phyloP scores from a whole-genome alignment of 2,113 vertebrate species.

The Charina bottae region DNA sequence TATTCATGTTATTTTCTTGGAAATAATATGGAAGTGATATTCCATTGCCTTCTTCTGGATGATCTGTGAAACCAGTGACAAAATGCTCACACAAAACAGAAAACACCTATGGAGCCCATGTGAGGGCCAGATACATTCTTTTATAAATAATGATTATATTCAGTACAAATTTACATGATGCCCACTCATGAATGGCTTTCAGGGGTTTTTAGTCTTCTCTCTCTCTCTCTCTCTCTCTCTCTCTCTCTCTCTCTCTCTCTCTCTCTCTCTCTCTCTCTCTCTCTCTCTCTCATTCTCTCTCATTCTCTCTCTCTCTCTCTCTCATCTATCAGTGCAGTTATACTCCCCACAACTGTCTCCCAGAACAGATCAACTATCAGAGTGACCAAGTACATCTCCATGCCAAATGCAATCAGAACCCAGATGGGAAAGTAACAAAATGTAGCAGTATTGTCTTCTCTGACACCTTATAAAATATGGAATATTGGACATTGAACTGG shows the following conservation, averaged over 20 bases:
- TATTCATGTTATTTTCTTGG: not conserved
- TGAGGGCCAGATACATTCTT: no score
- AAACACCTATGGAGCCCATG: no score
- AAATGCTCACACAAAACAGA: no score
- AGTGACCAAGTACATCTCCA: not conserved
- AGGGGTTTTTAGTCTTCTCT: no score
- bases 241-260: no score
- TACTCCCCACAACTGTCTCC: not conserved
- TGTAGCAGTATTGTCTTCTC: not conserved
- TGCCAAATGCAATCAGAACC: not conserved
- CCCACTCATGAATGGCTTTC: not conserved
- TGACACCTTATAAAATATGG: not conserved
- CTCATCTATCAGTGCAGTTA: not conserved
- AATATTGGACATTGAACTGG: not conserved
- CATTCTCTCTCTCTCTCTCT: no score
- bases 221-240: no score
- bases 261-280: no score
- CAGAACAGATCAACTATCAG: not conserved
- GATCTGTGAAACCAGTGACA: no score
- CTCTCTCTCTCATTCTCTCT: no score
- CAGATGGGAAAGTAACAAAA: not conserved
- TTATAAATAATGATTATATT: no score
- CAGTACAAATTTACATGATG: not conserved
- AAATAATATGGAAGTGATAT: not conserved
- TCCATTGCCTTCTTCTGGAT: not conserved